phyloP scores from a whole-genome alignment of 2,888 invertebrate genomes.

The Ectropis crepuscularia region DNA sequence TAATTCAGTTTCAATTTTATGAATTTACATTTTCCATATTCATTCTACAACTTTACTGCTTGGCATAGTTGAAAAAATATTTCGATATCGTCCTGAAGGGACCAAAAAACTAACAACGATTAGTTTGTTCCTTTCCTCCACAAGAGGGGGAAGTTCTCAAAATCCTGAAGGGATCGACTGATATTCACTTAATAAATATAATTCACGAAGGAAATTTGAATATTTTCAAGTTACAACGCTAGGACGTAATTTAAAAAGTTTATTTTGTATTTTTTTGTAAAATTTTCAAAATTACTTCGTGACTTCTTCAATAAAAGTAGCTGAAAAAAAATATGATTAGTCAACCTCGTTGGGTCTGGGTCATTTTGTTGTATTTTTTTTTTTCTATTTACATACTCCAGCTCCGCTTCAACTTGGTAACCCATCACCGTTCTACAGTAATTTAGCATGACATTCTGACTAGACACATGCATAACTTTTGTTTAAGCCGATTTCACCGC shows the following conservation, averaged over 20 bases:
- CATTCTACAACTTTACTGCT: constrained; percentile 2
- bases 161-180: constrained; percentile 30
- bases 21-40: constrained; percentile 14
- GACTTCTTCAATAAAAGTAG: constrained; percentile 17
- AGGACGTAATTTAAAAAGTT: background rate
- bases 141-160: constrained; percentile 3
- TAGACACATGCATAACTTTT: constrained; percentile 48
- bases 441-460: constrained; percentile 16
- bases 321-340: constrained; percentile 52
- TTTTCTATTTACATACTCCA: constrained; percentile 24
- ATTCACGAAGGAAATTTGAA: constrained; percentile 23
- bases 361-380: constrained; percentile 33
- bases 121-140: background rate
- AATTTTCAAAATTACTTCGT: constrained; percentile 16
- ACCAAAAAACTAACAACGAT: background rate
- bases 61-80: background rate
- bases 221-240: too few relatives aligned
- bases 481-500: constrained; percentile 29
- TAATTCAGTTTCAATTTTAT: constrained; percentile 3
- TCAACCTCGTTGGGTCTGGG: constrained; percentile 36
- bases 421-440: constrained; percentile 51
- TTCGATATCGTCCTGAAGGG: constrained; percentile 9
- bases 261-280: background rate
- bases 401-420: constrained; percentile 11
- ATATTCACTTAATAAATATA: constrained; percentile 9